phyloP scores from a whole-genome alignment of 2,113 vertebrate species.

The Himantopus leucocephalus region DNA sequence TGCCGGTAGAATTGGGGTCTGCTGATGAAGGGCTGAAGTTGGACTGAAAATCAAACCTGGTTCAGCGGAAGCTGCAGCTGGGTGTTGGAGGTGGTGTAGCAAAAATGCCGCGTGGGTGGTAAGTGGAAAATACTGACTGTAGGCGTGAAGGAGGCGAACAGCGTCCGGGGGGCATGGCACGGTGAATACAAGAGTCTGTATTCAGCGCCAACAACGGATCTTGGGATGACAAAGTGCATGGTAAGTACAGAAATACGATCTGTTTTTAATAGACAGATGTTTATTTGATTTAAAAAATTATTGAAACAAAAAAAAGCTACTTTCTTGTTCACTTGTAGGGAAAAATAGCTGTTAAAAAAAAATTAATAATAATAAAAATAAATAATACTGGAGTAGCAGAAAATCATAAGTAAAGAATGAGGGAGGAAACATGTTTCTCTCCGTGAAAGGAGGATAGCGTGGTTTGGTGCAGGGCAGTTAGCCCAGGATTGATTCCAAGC shows the following conservation, averaged over 20 bases:
- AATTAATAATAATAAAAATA: no score
- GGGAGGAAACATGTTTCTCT: neutral
- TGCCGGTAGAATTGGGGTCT: neutral
- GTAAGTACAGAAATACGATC: neutral
- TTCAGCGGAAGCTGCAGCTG: neutral
- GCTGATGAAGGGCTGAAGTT: neutral
- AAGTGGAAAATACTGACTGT: neutral
- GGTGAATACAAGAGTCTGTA: neutral
- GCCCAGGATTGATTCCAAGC: neutral
- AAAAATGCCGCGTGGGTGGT: no score
- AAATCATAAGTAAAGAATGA: accelerated
- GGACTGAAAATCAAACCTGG: neutral
- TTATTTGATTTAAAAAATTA: neutral
- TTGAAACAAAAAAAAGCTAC: neutral
- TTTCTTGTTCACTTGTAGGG: neutral
- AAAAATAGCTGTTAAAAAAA: neutral
- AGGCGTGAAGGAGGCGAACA: neutral
- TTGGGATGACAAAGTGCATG: neutral
- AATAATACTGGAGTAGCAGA: neutral
- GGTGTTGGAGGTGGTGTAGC: no score
- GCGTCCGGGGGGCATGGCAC: neutral
- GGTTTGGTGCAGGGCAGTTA: neutral
- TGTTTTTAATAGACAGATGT: neutral
- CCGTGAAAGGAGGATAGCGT: neutral
- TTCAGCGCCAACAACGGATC: neutral